Evolutionary conservation across 2,888 invertebrate genomes (phyloP).

Genomic region (Cloeon dipterum): DNA sequence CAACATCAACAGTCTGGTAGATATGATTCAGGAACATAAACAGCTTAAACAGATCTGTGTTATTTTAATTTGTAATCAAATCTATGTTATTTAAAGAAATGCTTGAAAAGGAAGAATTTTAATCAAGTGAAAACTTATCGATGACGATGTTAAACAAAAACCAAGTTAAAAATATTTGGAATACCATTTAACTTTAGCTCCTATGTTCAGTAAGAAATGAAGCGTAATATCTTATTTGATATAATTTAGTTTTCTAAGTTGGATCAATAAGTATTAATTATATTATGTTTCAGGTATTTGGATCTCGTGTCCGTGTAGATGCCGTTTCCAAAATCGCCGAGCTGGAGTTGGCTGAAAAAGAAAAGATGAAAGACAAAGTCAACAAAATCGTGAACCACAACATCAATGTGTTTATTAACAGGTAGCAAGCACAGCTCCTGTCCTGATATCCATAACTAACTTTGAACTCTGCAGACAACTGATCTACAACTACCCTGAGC

Average conservation of each 20-base stretch:
- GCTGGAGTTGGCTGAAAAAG: constrained; percentile 90
- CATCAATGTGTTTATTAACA: constrained; percentile 94
- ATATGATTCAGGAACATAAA: too few species aligned
- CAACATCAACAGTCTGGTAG: too few species aligned
- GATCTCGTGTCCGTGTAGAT: constrained; percentile 80
- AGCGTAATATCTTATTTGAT: constrained; percentile 1
- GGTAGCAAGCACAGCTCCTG: constrained; percentile 22
- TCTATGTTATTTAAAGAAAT: too few species aligned
- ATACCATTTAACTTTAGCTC: constrained; percentile 9
- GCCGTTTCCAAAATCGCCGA: constrained; percentile 93
- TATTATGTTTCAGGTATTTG: too few species aligned
- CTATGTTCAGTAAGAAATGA: neutral
- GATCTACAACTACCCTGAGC: constrained; percentile 99
- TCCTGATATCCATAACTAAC: neutral
- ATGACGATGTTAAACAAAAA: too few species aligned
- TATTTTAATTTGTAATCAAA: too few species aligned
- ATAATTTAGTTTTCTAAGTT: too few species aligned
- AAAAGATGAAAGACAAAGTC: constrained; percentile 99
- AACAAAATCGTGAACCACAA: constrained; percentile 85
- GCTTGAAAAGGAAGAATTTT: too few species aligned
- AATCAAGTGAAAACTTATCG: too few species aligned
- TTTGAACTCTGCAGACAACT: constrained; percentile 43
- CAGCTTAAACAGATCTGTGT: too few species aligned
- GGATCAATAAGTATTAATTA: constrained; percentile 9
- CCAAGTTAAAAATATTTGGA: too few species aligned